Percentiles rank a stretch among this genome's conserved stretches.
Evolutionary conservation across 2,888 invertebrate species (phyloP).

Genomic region (Eristalis tenax): DNA sequence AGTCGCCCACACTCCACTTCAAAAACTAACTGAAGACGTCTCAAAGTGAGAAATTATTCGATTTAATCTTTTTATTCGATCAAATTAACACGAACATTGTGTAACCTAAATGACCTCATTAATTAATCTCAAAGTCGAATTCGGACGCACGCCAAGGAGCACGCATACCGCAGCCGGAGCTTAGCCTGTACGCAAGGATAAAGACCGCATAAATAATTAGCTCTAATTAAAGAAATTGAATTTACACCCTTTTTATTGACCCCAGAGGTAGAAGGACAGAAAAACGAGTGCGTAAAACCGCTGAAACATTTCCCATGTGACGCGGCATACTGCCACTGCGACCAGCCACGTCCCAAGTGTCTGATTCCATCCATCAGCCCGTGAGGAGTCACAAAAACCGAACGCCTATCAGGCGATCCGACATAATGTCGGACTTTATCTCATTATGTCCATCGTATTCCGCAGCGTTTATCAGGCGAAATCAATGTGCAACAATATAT

Average conservation of each 20-base stretch:
- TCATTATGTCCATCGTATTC: constrained; percentile 59
- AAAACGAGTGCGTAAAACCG: constrained; percentile 29
- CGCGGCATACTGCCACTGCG: constrained; percentile 59
- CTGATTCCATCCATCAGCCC: constrained; percentile 46
- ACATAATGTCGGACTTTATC: constrained; percentile 53
- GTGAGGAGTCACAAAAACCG: constrained; percentile 32
- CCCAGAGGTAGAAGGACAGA: constrained; percentile 37
- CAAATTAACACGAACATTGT: constrained; percentile 81
- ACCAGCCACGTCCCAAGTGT: constrained; percentile 47
- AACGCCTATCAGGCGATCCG: constrained; percentile 46
- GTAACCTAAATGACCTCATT: constrained; percentile 80
- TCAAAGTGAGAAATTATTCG: constrained; percentile 72
- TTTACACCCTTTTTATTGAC: constrained; percentile 66
- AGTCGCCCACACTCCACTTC: background rate
- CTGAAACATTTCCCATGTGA: constrained; percentile 57
- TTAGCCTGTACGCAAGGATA: background rate
- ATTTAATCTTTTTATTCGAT: constrained; percentile 81
- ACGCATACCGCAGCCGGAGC: constrained; percentile 8
- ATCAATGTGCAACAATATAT: constrained; percentile 55
- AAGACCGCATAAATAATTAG: constrained; percentile 60
- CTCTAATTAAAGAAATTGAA: constrained; percentile 57
- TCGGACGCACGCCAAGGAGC: constrained; percentile 15
- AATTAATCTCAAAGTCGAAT: constrained; percentile 74
- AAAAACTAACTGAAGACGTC: constrained; percentile 5
- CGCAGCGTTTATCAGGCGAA: constrained; percentile 43